Base-by-base conservation (phyloP, 2,797 vertebrate species). In the Zonotrichia albicollis region DNA sequence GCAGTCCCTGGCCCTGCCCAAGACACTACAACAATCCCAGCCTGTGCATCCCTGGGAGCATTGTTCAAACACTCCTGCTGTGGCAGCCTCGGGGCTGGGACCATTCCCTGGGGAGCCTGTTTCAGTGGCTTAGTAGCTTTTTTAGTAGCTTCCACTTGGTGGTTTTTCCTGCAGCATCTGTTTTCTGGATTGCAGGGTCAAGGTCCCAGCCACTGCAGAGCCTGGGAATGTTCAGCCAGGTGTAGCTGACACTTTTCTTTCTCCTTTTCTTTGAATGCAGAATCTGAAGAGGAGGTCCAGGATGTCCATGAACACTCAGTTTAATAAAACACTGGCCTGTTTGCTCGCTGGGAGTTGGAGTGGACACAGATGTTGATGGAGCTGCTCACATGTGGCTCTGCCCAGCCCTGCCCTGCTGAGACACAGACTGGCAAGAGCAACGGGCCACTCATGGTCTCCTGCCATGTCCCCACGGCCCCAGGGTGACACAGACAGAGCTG, bases 211-310 rank as follows among this genome's bases (percentile, higher is more conserved):
- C 14, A 25, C 43, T 65, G 71, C 32, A 38, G 53, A 58, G 65
- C 25, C 67, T 3, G 0, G 64, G n/a, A 64, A 22, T 12, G 26
- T 55, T 87, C 75, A 83, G 29, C 74, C 38, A 32, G 30, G 23
- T 80, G 32, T 32, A 71, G 58, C 90, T 96, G 34, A 94, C 58
- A 6, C 42, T 83, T 54, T 26, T 19, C 72, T 93, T 67, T 82
- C 57, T 67, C 65, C 27, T 78, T 88, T 87, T 95, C 97, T 94
- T 57, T 97, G 74, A 96, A 92, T 77, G 8, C 98, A 99, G 99
- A 98, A 98, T 98, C 98, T 91, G 98, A 99, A 96, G 98, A 99
- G 96, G 98, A 99, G 97, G 97, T 98, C 42, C 98, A 97, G 71
- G 97, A 97, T 62, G 98, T 98, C 98, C 98, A 96, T 94, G 98